Percentiles rank a stretch among this genome's conserved stretches.
phyloP scores from a whole-genome alignment of 2,888 invertebrate species.

The Pterobdella sp. region DNA sequence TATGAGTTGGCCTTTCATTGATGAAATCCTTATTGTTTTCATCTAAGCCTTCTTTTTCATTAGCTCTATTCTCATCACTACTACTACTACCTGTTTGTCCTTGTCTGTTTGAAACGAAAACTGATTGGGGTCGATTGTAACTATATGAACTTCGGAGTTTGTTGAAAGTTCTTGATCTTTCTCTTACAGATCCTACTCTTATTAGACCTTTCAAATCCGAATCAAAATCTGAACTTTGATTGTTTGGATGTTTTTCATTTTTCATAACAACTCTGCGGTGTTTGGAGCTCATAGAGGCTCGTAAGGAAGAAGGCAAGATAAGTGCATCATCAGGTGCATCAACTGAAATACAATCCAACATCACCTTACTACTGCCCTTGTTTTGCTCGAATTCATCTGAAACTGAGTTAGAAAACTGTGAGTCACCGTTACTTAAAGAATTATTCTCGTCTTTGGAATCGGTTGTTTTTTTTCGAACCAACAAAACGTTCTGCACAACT shows the following conservation, averaged over 20 bases:
- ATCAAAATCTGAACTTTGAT: background rate
- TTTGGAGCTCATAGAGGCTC: slow-evolving; percentile 35
- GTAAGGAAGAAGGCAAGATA: slow-evolving; percentile 37
- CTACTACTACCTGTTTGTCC: background rate
- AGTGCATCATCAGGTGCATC: slow-evolving; percentile 37
- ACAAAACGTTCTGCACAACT: slow-evolving; percentile 4
- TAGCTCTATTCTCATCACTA: background rate
- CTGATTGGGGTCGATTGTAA: background rate
- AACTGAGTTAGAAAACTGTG: background rate
- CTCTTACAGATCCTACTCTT: slow-evolving; percentile 23
- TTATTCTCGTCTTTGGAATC: background rate
- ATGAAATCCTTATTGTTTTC: background rate
- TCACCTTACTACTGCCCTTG: slow-evolving; percentile 11
- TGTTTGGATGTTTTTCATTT: background rate
- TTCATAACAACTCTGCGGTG: slow-evolving; percentile 10
- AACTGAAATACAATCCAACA: slow-evolving; percentile 34
- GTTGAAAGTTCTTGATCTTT: slow-evolving; percentile 18
- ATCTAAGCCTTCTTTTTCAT: background rate
- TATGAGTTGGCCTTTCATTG: background rate
- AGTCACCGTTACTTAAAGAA: background rate
- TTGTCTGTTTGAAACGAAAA: background rate
- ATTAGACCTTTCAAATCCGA: slow-evolving; percentile 20
- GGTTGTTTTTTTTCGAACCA: background rate
- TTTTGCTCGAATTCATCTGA: background rate
- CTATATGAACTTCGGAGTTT: background rate